Percentiles rank a stretch among this genome's conserved stretches.
Conservation (phyloP, 2,797 vertebrate species). For the Gallinago solitaria region DNA sequence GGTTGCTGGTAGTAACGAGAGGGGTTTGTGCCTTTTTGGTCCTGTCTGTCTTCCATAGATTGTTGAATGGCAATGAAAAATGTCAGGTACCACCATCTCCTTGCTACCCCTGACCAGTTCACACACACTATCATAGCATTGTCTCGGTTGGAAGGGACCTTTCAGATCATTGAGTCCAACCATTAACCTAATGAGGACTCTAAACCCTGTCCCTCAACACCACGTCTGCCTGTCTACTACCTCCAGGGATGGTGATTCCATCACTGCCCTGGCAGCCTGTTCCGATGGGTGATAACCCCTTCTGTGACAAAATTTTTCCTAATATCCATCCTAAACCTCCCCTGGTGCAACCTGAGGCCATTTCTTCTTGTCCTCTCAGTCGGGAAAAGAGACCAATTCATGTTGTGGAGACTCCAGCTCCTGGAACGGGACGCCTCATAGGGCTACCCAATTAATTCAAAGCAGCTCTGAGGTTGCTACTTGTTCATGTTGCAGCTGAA, state of each 20-base stretch:
- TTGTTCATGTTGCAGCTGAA: neutral
- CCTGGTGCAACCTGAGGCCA: neutral
- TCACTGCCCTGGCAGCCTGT: neutral
- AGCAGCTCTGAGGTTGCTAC: neutral
- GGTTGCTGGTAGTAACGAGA: neutral
- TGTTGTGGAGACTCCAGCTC: neutral
- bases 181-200: neutral
- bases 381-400: neutral
- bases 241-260: neutral
- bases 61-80: neutral
- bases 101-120: neutral
- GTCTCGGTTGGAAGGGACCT: neutral
- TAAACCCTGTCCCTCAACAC: neutral
- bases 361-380: neutral
- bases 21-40: neutral
- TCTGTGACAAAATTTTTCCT: neutral
- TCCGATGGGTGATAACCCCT: neutral
- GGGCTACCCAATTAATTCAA: neutral
- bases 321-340: neutral
- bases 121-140: neutral
- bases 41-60: neutral
- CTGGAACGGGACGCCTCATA: fast-evolving
- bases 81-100: neutral
- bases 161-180: neutral
- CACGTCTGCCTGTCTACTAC: neutral